These are phyloP conservation scores for Rhegmatorhina hoffmannsi DNA, from an alignment of 2,113 vertebrate genomes.

Conservation along the genomic window DNA sequence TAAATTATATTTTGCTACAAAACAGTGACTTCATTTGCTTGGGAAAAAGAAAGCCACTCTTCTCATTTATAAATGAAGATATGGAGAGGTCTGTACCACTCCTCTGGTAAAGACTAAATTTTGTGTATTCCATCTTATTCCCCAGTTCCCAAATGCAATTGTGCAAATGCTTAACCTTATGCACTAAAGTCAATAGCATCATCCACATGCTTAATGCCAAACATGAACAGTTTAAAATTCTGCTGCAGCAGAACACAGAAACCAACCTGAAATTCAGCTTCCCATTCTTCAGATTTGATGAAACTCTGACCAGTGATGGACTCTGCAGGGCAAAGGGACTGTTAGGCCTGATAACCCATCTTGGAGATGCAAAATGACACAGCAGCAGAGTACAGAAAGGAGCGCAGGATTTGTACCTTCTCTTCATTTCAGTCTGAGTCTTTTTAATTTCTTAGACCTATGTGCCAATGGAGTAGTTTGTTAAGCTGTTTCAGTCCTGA, in stretches of 20 bases:
- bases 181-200: not conserved
- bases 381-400: not conserved
- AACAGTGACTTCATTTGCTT: not conserved
- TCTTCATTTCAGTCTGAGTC: not conserved
- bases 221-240: not conserved
- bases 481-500: not conserved
- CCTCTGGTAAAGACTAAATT: not conserved
- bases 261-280: not conserved
- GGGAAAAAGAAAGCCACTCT: not conserved
- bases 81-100: not conserved
- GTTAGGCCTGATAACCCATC: not conserved
- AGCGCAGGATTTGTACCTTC: not conserved
- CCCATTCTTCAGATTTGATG: not conserved
- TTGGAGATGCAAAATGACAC: not conserved
- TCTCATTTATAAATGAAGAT: not conserved
- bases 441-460: not conserved
- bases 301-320: not conserved
- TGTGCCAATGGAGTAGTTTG: not conserved
- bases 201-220: not conserved
- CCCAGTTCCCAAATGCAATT: not conserved
- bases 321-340: fast-evolving
- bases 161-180: conserved; percentile 32
- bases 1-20: not conserved
- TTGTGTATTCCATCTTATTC: not conserved
- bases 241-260: not conserved